phyloP scores from a whole-genome alignment of 2,888 invertebrate genomes.

The Rhingia rostrata region DNA sequence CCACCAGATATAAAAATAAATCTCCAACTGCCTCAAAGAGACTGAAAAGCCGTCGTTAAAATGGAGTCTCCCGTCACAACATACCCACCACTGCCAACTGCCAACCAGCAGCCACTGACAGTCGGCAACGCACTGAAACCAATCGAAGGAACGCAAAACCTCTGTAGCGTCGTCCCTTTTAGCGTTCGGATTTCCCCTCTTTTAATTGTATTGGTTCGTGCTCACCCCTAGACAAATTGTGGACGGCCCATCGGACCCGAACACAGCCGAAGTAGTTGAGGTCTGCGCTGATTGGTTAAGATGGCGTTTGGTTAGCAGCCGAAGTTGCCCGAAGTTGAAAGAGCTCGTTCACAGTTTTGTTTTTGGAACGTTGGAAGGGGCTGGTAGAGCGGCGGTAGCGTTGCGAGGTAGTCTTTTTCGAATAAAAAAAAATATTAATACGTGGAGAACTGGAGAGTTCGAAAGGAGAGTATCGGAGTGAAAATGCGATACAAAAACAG shows the following conservation, averaged over 20 bases:
- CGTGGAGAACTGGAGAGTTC: conserved; percentile 28
- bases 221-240: conserved; percentile 52
- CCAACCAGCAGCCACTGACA: conserved; percentile 49
- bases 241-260: conserved; percentile 63
- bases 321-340: conserved; percentile 66
- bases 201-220: conserved; percentile 64
- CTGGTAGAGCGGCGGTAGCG: not conserved
- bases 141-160: conserved; percentile 60
- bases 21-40: not conserved
- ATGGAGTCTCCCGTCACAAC: conserved; percentile 43
- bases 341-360: not conserved
- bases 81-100: conserved; percentile 2
- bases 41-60: conserved; percentile 36
- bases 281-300: conserved; percentile 63
- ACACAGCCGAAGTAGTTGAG: conserved; percentile 55
- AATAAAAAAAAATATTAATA: not conserved
- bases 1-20: not conserved
- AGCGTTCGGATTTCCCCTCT: conserved; percentile 54
- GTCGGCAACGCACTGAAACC: conserved; percentile 65
- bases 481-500: too few species aligned
- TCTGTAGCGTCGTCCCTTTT: conserved; percentile 43
- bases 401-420: not conserved
- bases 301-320: conserved; percentile 54
- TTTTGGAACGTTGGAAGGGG: conserved; percentile 8
- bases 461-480: too few species aligned